A percentile compares a stretch with the other conserved stretches of the same genome.
These are phyloP conservation scores for Luffia ferchaultella DNA, from an alignment of 2,888 invertebrate species.

Conservation along the genomic window DNA sequence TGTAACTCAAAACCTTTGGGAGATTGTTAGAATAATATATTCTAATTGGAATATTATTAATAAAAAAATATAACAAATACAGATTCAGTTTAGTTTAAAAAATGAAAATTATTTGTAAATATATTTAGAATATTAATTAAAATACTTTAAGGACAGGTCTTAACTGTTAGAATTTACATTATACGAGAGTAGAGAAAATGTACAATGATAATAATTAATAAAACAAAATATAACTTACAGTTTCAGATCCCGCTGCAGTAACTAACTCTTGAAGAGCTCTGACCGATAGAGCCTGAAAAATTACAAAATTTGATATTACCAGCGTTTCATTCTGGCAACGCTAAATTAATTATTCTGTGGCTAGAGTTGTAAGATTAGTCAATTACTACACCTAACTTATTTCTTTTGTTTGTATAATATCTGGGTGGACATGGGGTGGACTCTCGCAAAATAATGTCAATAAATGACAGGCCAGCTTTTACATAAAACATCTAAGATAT, in stretches of 20 bases:
- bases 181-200: background rate
- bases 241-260: constrained; percentile 92
- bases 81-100: background rate
- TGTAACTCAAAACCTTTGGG: constrained; percentile 38
- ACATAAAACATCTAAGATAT: no score
- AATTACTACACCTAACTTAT: no score
- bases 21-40: background rate
- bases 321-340: no score
- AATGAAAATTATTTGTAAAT: constrained; percentile 3
- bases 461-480: no score
- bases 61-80: background rate
- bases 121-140: background rate
- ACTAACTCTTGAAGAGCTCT: constrained; percentile 98
- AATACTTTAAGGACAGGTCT: background rate
- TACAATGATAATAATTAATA: background rate
- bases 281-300: constrained; percentile 86
- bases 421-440: no score
- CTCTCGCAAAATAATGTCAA: no score
- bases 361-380: no score
- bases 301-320: no score
- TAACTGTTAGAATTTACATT: background rate
- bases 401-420: no score
- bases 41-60: background rate
- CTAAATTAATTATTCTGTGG: no score
- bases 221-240: constrained; percentile 73